Evolutionary conservation across 2,888 invertebrate genomes (phyloP), one percentile per base, ranked within the genome.

Genomic region (Orthosia cruda): DNA sequence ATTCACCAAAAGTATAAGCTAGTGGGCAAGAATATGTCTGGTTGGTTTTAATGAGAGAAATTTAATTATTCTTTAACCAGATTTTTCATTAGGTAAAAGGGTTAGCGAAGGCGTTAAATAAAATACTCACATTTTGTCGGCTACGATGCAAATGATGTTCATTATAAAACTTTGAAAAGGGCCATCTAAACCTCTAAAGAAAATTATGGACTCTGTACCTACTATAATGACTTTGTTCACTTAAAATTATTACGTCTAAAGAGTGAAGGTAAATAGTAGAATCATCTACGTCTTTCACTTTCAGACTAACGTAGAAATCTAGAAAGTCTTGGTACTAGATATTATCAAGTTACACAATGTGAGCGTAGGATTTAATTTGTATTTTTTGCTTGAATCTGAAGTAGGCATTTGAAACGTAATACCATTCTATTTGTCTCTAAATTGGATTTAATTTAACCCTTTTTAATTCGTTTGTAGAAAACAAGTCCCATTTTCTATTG

Each of bases 1-100:
- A 87, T 91, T 90, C 89, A 86, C 83, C 79, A 75, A 85, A 87
- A 82, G 79, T 83, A 87, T 80, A 65, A 79, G 81, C 71, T 75
- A 83, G 67, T 86, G 77, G 77, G 71, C 81, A 78, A 85, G 84
- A 87, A 87, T 87, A 81, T 78, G 70, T 86, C 58, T 77, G 79
- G 71, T 70, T 75, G 75, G 63, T 83, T 84, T 82, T 87, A 87
- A 87, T 88, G 70, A 88, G 87, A 86, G 86, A 87, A 85, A 87
- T 86, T 81, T 87, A 81, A 87, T 86, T 87, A 85, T 77, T 81
- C 57, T 66, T 67, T 63, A 64, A 61, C 23, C 18, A 32, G 23
- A 76, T 75, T 73, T 76, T 74, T 61, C 54, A 68, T 77, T 50
- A 65, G n/a, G 26, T 80, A 67, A 32, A 62, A 66, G 47, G 62